Percentiles rank a stretch among this genome's conserved stretches.
Conservation (phyloP, 2,888 invertebrate genomes). For the Hypsopygia costalis region DNA sequence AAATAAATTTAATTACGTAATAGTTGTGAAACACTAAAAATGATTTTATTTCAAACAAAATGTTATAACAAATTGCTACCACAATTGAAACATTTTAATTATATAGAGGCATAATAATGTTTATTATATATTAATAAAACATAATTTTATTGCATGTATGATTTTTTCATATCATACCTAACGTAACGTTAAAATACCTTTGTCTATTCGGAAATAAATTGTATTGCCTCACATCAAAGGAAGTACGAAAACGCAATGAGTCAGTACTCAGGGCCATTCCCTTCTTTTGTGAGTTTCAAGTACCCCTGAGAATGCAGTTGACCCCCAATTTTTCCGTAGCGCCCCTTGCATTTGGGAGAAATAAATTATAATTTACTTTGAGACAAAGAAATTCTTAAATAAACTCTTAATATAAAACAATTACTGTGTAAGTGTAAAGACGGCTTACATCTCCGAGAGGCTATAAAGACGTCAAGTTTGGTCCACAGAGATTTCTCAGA, state of each 20-base stretch:
- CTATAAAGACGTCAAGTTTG: slow-evolving; percentile 1
- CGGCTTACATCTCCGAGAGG: slow-evolving; percentile 5
- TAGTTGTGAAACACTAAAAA: too few species aligned
- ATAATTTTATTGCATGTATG: too few species aligned
- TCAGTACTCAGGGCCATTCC: slow-evolving; percentile 15
- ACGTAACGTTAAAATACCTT: too few species aligned
- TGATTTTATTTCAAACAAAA: too few species aligned
- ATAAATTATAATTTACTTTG: slow-evolving; percentile 57
- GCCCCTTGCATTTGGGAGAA: slow-evolving; percentile 35
- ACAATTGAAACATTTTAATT: too few species aligned
- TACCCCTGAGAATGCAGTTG: slow-evolving; percentile 33
- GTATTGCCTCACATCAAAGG: slow-evolving; percentile 31
- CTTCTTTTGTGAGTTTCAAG: slow-evolving; percentile 15
- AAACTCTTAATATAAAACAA: slow-evolving; percentile 26
- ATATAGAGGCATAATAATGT: too few species aligned
- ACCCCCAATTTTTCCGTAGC: slow-evolving; percentile 50
- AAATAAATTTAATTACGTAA: too few species aligned
- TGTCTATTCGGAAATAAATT: slow-evolving; percentile 15
- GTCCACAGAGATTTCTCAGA: slow-evolving; percentile 1
- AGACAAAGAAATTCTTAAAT: slow-evolving; percentile 28
- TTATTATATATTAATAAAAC: too few species aligned
- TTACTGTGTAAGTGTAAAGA: slow-evolving; percentile 14
- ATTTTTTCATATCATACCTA: too few species aligned
- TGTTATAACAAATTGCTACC: too few species aligned
- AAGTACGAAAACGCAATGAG: slow-evolving; percentile 15